Conservation (phyloP, 2,888 invertebrate genomes). For the Ichneumoninae sp. region DNA sequence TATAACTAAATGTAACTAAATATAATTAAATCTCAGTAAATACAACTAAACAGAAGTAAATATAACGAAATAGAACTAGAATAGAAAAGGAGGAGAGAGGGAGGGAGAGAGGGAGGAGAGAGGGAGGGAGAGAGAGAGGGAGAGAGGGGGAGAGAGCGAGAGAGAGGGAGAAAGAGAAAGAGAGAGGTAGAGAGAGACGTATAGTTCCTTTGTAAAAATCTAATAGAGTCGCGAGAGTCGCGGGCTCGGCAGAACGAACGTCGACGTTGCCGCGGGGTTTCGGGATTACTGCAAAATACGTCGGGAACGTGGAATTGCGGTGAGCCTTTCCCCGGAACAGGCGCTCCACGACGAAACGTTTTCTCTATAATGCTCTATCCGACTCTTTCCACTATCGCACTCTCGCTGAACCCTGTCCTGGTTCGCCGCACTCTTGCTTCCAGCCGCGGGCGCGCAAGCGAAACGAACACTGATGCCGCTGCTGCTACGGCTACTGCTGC, state of each 20-base stretch:
- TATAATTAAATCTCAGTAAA: too few relatives aligned
- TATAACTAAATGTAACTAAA: too few relatives aligned
- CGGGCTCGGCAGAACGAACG: constrained; percentile 31
- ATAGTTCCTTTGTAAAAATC: constrained; percentile 64
- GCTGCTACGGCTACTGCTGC: constrained; percentile 27
- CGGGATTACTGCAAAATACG: constrained; percentile 79
- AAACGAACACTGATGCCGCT: constrained; percentile 57
- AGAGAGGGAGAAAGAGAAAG: too few relatives aligned
- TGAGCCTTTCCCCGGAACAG: constrained; percentile 64
- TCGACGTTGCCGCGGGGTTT: constrained; percentile 60
- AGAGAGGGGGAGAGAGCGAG: too few relatives aligned
- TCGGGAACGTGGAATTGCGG: constrained; percentile 75
- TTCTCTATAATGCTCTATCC: constrained; percentile 26
- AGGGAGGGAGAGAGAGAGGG: too few relatives aligned
- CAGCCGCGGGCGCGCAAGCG: constrained; percentile 57
- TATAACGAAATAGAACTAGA: too few relatives aligned
- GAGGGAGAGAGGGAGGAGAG: too few relatives aligned
- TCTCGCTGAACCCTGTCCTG: constrained; percentile 34
- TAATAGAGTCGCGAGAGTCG: constrained; percentile 77
- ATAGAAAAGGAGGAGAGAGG: too few relatives aligned
- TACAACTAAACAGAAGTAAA: too few relatives aligned
- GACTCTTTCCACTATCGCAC: constrained; percentile 32
- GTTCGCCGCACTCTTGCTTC: constrained; percentile 53
- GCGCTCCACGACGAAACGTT: constrained; percentile 46
- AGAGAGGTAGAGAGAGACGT: background rate